A percentile compares a stretch with the other conserved stretches of the same genome.
Conservation (phyloP, 1,140 invertebrate species). For the Atta colombica region DNA sequence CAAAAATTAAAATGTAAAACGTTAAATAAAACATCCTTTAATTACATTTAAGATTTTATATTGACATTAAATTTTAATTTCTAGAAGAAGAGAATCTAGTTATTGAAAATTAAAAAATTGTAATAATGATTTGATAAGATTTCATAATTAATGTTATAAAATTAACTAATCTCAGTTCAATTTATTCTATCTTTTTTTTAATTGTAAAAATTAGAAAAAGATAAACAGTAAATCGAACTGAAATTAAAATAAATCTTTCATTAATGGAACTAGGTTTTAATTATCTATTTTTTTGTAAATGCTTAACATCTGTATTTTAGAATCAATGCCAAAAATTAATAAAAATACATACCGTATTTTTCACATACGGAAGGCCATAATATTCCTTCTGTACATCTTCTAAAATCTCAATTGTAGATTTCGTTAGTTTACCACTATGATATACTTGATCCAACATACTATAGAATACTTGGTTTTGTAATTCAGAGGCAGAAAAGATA, state of each 20-base stretch:
- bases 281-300: slow-evolving; percentile 9
- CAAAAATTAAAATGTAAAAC: not conserved
- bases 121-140: not conserved
- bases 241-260: no score
- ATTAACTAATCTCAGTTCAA: no score
- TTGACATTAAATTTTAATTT: no score
- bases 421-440: slow-evolving; percentile 89
- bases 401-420: slow-evolving; percentile 93
- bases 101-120: slow-evolving; percentile 4
- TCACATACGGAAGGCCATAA: slow-evolving; percentile 95
- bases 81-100: not conserved
- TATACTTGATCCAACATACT: slow-evolving; percentile 94
- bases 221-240: no score
- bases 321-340: not conserved
- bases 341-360: slow-evolving; percentile 91
- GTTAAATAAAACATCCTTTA: not conserved
- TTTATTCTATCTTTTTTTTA: no score
- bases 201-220: no score
- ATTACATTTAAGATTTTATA: not conserved
- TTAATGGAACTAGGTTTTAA: not conserved
- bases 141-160: no score
- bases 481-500: slow-evolving; percentile 95
- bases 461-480: slow-evolving; percentile 94
- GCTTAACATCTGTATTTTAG: not conserved
- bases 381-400: slow-evolving; percentile 93